phyloP scores from a whole-genome alignment of 1,140 invertebrate genomes.

The Holcopasites calliopsidis region DNA sequence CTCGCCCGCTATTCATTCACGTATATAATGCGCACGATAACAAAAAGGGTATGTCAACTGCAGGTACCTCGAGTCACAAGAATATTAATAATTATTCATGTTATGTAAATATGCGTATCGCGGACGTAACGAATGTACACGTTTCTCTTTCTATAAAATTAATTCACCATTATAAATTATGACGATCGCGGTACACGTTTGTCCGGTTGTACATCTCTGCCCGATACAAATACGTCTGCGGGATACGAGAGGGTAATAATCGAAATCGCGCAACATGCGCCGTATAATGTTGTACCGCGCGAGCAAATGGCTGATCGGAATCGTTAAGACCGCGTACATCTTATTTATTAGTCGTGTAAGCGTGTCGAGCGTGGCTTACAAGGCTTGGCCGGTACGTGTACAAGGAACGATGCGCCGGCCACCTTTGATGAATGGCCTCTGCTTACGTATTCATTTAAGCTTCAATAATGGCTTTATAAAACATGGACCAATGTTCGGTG shows the following conservation, averaged over 20 bases:
- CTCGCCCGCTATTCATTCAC: neutral
- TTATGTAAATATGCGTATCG: constrained; percentile 25
- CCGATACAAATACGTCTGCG: constrained; percentile 37
- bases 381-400: constrained; percentile 34
- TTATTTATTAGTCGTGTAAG: constrained; percentile 71
- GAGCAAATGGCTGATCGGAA: constrained; percentile 68
- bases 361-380: constrained; percentile 61
- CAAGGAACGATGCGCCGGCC: constrained; percentile 10
- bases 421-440: constrained; percentile 72
- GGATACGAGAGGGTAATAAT: neutral
- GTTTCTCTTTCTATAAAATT: constrained; percentile 34
- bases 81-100: constrained; percentile 39
- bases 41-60: neutral
- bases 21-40: neutral
- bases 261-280: constrained; percentile 19
- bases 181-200: neutral
- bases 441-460: constrained; percentile 71
- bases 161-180: constrained; percentile 45
- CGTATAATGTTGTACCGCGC: constrained; percentile 51
- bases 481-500: constrained; percentile 55
- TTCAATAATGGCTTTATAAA: constrained; percentile 75
- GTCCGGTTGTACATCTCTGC: constrained; percentile 3
- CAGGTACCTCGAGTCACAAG: no score
- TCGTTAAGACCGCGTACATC: constrained; percentile 64
- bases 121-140: neutral